Evolutionary conservation across 2,113 vertebrate genomes (phyloP).

Genomic region (Peromyscus californicus): DNA sequence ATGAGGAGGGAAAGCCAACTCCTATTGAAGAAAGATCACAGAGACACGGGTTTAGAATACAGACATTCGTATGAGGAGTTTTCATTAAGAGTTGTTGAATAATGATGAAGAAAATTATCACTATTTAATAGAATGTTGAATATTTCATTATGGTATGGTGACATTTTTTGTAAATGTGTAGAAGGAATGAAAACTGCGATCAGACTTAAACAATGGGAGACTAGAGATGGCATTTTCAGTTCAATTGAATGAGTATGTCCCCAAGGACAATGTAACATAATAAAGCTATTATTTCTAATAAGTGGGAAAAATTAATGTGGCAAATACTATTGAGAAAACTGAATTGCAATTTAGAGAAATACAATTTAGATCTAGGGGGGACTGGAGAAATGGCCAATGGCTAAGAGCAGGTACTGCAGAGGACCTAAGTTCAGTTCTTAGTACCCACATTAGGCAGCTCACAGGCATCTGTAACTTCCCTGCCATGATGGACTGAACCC

Average conservation of each 20-base stretch:
- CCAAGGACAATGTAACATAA: background rate
- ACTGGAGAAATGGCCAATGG: background rate
- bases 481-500: background rate
- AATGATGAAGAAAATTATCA: slow-evolving; percentile 40
- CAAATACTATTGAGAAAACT: background rate
- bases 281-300: background rate
- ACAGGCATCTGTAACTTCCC: background rate
- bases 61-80: background rate
- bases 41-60: background rate
- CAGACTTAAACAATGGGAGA: slow-evolving; percentile 39
- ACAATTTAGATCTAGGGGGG: background rate
- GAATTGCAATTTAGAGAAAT: slow-evolving; percentile 19
- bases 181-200: slow-evolving; percentile 24
- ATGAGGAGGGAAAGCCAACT: background rate
- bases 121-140: slow-evolving; percentile 55
- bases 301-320: background rate
- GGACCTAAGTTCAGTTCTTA: background rate
- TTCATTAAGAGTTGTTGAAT: slow-evolving; percentile 22
- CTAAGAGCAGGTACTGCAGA: background rate
- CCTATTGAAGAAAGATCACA: background rate
- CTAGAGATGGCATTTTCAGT: background rate
- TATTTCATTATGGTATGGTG: slow-evolving; percentile 37
- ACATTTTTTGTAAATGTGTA: slow-evolving; percentile 33
- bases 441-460: background rate
- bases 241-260: background rate